These are phyloP conservation scores for Nomada ruficornis DNA, from an alignment of 2,888 invertebrate species.

Conservation along the genomic window DNA sequence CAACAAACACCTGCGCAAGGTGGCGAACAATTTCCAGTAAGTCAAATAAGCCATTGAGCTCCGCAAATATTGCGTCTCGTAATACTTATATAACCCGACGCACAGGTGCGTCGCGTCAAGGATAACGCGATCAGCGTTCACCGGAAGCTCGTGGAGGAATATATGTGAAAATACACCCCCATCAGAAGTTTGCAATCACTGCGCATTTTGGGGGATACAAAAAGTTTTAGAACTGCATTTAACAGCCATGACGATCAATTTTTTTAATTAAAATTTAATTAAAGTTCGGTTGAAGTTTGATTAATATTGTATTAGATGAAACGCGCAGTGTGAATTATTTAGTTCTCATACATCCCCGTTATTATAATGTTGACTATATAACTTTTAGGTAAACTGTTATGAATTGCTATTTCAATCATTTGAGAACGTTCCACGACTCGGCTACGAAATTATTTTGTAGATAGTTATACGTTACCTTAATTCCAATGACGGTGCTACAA, in stretches of 20 bases:
- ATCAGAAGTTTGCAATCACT: background rate
- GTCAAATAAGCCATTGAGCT: conserved; percentile 42
- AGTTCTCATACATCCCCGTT: background rate
- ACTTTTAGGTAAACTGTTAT: background rate
- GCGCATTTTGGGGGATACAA: background rate
- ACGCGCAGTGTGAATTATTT: too few relatives aligned
- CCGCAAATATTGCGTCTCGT: conserved; percentile 32
- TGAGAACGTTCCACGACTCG: too few relatives aligned
- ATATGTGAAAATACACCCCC: background rate
- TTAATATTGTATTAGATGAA: too few relatives aligned
- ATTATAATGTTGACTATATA: background rate
- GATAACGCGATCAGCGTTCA: conserved; percentile 34
- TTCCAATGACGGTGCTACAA: too few relatives aligned
- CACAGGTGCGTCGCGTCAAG: conserved; percentile 32
- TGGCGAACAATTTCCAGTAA: conserved; percentile 36
- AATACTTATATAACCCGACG: conserved; percentile 35
- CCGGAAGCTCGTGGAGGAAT: conserved; percentile 5
- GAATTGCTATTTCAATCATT: too few relatives aligned
- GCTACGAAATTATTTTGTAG: too few relatives aligned
- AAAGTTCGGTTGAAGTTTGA: too few relatives aligned
- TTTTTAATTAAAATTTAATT: too few relatives aligned
- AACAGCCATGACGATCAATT: background rate
- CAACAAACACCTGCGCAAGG: background rate
- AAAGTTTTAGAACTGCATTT: background rate
- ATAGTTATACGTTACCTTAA: too few relatives aligned